Conservation (phyloP, 2,113 vertebrate species). For the Bufo gargarizans region DNA sequence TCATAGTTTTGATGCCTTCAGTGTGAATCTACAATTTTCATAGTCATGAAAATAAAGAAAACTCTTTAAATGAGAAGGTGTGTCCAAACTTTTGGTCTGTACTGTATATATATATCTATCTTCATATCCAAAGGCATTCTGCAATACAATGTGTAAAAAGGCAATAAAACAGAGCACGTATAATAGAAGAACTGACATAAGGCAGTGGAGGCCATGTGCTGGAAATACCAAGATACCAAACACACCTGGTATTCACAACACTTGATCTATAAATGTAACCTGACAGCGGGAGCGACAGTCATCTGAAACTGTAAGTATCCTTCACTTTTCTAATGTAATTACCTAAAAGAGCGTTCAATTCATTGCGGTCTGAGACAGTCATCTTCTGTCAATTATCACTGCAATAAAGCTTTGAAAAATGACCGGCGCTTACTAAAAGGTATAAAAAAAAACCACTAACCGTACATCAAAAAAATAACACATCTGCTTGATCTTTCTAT, state of each 20-base stretch:
- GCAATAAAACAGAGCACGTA: background rate
- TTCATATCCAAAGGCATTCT: too few relatives aligned
- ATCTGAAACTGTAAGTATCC: slow-evolving; percentile 43
- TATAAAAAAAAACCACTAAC: background rate
- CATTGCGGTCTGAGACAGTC: background rate
- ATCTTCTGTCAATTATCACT: background rate
- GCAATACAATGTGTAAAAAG: background rate
- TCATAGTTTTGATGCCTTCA: too few relatives aligned
- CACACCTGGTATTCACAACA: background rate
- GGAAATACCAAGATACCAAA: background rate
- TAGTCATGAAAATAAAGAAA: too few relatives aligned
- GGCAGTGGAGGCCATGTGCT: background rate
- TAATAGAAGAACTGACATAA: too few relatives aligned
- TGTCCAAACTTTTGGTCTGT: too few relatives aligned
- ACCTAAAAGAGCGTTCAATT: slow-evolving; percentile 18
- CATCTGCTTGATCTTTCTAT: too few relatives aligned
- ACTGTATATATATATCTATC: too few relatives aligned
- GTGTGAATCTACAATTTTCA: too few relatives aligned
- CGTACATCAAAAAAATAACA: too few relatives aligned
- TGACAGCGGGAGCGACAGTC: slow-evolving; percentile 24
- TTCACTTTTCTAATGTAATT: slow-evolving; percentile 32
- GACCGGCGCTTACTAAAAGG: background rate
- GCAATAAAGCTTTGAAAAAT: background rate
- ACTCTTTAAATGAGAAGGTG: too few relatives aligned
- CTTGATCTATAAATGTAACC: slow-evolving; percentile 39